Evolutionary conservation across 1,140 invertebrate genomes (phyloP).

Genomic region (Heliconius melpomene): DNA sequence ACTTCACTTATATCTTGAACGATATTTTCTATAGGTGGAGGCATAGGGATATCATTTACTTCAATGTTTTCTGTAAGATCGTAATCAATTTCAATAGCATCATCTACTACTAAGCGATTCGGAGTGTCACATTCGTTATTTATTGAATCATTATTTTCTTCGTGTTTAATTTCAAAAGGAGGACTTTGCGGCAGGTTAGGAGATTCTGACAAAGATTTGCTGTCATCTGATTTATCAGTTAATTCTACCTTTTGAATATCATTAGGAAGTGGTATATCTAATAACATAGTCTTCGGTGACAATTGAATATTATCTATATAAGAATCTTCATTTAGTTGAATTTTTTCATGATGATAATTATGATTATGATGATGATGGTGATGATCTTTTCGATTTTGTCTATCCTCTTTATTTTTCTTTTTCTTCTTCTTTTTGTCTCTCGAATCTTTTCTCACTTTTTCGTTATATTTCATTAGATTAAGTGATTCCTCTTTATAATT

Average conservation of each 20-base stretch:
- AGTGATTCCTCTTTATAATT: conserved; percentile 48
- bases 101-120: conserved; percentile 48
- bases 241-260: conserved; percentile 50
- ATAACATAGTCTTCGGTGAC: conserved; percentile 60
- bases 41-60: conserved; percentile 69
- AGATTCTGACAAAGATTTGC: conserved; percentile 58
- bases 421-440: conserved; percentile 92
- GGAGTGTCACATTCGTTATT: conserved; percentile 46
- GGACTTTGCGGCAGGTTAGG: conserved; percentile 78
- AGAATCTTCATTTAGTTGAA: conserved; percentile 49
- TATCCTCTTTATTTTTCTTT: conserved; percentile 90
- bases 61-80: conserved; percentile 56
- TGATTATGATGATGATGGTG: conserved; percentile 84
- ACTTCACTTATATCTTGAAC: conserved; percentile 70
- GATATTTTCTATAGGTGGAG: conserved; percentile 63
- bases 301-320: conserved; percentile 52
- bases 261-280: conserved; percentile 68
- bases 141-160: conserved; percentile 48
- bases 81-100: conserved; percentile 50
- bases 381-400: conserved; percentile 85
- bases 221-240: conserved; percentile 57
- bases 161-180: conserved; percentile 49
- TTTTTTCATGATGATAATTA: conserved; percentile 80
- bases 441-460: conserved; percentile 82
- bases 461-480: conserved; percentile 68